Percentiles rank a stretch among this genome's conserved stretches.
Conservation (phyloP, 2,113 vertebrate genomes). For the Colaptes auratus region DNA sequence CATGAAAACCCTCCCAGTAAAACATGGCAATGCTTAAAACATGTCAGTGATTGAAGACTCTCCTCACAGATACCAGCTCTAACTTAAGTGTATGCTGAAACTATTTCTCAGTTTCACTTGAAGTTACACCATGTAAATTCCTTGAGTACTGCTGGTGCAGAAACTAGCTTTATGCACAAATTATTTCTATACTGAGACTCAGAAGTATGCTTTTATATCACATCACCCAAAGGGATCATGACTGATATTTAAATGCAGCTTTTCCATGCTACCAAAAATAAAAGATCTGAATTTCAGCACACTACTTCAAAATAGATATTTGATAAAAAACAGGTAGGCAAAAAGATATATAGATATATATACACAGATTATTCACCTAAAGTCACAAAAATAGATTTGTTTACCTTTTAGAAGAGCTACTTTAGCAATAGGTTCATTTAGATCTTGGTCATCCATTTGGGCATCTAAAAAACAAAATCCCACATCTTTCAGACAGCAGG, state of each 20-base stretch:
- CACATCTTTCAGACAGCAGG: not conserved
- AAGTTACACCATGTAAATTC: not conserved
- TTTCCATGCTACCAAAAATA: not conserved
- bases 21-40: not conserved
- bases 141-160: not conserved
- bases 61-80: not conserved
- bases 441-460: conserved; percentile 97
- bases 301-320: not conserved
- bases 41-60: not conserved
- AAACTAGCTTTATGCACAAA: not conserved
- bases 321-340: conserved; percentile 10
- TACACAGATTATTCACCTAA: not conserved
- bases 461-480: conserved; percentile 79
- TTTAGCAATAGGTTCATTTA: conserved; percentile 93
- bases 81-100: not conserved
- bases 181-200: not conserved
- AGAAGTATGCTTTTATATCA: not conserved
- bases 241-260: not conserved
- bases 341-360: not conserved
- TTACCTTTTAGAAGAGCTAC: conserved; percentile 94
- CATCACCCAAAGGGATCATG: not conserved
- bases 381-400: not conserved
- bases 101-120: not conserved
- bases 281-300: not conserved
- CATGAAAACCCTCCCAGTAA: not conserved